These are phyloP conservation scores for Pungitius pungitius DNA, from an alignment of 2,113 vertebrate species.

Conservation along the genomic window DNA sequence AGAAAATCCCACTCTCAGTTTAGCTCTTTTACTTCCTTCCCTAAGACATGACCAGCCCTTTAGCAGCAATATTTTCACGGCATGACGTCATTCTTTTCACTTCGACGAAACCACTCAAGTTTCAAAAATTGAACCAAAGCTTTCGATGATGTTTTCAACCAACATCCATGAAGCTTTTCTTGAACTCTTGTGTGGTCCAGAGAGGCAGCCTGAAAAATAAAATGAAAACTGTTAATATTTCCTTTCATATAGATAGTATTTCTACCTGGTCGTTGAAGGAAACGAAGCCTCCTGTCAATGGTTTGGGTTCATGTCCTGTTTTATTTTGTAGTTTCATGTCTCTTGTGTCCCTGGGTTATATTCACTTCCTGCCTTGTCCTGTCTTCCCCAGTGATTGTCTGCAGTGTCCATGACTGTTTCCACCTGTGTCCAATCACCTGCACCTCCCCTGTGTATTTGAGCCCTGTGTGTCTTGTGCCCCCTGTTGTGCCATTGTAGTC, in stretches of 20 bases:
- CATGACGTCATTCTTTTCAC: not conserved
- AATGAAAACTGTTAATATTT: not conserved
- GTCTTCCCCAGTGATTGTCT: too few relatives aligned
- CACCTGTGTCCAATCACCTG: too few relatives aligned
- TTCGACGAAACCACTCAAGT: slow-evolving; percentile 6
- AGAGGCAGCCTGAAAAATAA: not conserved
- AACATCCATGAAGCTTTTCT: not conserved
- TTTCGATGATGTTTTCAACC: slow-evolving; percentile 4
- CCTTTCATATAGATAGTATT: not conserved
- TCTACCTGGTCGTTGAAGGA: too few relatives aligned
- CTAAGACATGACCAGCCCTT: not conserved
- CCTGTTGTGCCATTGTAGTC: too few relatives aligned
- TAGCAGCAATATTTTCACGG: not conserved
- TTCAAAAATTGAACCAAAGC: not conserved
- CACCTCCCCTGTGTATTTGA: too few relatives aligned
- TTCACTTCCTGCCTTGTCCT: too few relatives aligned
- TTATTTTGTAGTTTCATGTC: too few relatives aligned
- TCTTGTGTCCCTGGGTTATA: too few relatives aligned
- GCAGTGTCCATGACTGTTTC: too few relatives aligned
- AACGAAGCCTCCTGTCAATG: too few relatives aligned
- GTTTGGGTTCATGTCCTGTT: too few relatives aligned
- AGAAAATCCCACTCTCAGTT: slow-evolving; percentile 5
- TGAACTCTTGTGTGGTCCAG: not conserved
- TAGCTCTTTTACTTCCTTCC: not conserved
- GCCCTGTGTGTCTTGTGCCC: too few relatives aligned